A percentile compares a stretch with the other conserved stretches of the same genome.
These are phyloP conservation scores for Euschistus heros DNA, from an alignment of 1,140 invertebrate species.

Conservation along the genomic window DNA sequence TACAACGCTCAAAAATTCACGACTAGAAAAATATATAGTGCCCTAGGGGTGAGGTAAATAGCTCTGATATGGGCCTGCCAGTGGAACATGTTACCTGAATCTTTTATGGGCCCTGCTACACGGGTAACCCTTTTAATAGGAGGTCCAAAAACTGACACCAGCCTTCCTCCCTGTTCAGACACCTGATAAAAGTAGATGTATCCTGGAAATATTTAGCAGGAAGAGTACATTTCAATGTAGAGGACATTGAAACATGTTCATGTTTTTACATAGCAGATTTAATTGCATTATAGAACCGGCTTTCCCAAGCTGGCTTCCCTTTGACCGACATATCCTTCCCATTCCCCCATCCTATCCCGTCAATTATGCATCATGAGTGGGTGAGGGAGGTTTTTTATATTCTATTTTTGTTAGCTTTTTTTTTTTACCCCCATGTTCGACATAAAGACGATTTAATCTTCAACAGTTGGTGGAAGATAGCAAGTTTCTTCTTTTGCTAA, in stretches of 20 bases:
- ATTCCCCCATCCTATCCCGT: neutral
- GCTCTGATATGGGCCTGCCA: no score
- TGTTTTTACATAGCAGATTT: constrained; percentile 20
- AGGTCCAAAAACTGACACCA: constrained; percentile 15
- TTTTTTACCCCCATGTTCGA: no score
- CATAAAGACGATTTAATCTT: no score
- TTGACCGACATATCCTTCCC: constrained; percentile 12
- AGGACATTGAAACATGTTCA: neutral
- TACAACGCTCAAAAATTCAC: constrained; percentile 15
- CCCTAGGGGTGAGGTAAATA: neutral
- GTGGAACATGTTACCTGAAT: neutral
- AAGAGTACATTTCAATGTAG: constrained; percentile 17
- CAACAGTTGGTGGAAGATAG: no score
- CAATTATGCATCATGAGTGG: no score
- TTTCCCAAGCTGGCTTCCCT: neutral
- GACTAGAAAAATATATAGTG: constrained; percentile 13
- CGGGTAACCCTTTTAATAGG: constrained; percentile 16
- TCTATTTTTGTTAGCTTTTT: no score
- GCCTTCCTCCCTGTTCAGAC: neutral
- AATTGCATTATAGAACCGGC: constrained; percentile 14
- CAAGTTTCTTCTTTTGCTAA: no score
- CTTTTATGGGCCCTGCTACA: neutral
- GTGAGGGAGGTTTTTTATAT: no score
- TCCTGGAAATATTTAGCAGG: constrained; percentile 17
- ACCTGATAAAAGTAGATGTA: constrained; percentile 20